phyloP scores from a whole-genome alignment of 2,113 vertebrate genomes.

The Rhea americana region DNA sequence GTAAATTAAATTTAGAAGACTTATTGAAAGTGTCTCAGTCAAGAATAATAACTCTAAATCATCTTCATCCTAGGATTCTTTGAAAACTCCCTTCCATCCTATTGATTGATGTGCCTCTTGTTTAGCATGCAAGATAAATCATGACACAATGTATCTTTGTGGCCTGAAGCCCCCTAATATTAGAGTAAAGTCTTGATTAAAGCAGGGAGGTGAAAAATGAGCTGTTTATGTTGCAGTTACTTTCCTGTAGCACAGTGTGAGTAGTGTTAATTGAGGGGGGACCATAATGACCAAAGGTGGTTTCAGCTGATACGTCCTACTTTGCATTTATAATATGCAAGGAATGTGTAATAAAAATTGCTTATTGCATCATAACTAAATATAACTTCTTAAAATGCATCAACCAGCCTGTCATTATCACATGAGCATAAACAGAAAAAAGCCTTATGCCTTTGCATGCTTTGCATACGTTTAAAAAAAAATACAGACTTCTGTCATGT shows the following conservation, averaged over 20 bases:
- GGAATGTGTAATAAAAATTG: neutral
- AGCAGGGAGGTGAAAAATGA: neutral
- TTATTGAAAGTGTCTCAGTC: neutral
- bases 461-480: neutral
- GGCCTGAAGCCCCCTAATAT: neutral
- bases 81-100: neutral
- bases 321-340: neutral
- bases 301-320: neutral
- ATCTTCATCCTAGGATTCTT: neutral
- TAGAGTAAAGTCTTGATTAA: neutral
- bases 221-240: constrained; percentile 32
- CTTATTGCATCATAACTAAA: neutral
- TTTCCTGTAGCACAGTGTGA: constrained; percentile 3
- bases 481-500: neutral
- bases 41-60: neutral
- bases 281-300: constrained; percentile 8
- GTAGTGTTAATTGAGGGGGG: constrained; percentile 22
- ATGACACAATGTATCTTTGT: neutral
- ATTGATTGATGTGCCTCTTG: neutral
- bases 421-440: neutral
- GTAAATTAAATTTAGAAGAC: neutral
- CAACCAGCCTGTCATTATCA: neutral
- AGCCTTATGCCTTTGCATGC: neutral
- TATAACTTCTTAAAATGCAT: neutral
- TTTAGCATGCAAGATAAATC: neutral